A percentile compares a stretch with the other conserved stretches of the same genome.
Evolutionary conservation across 2,888 invertebrate genomes (phyloP).

Genomic region (Lithosia quadra): DNA sequence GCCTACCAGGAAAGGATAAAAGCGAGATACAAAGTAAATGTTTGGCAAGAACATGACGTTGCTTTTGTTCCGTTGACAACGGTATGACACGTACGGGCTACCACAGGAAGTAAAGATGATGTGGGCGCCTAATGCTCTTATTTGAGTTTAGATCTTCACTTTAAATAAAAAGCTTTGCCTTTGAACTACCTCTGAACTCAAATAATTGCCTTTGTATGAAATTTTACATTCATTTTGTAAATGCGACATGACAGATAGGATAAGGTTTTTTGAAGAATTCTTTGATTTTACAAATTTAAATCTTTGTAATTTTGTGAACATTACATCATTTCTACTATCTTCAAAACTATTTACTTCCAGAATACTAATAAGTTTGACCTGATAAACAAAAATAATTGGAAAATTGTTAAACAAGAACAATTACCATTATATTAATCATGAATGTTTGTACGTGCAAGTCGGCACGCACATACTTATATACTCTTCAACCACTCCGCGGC

Average conservation of each 20-base stretch:
- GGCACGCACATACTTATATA: too few species aligned
- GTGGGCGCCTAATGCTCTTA: conserved; percentile 43
- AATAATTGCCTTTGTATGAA: conserved; percentile 1
- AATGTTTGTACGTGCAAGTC: too few species aligned
- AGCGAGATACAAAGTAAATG: conserved; percentile 45
- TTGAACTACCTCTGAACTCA: conserved; percentile 28
- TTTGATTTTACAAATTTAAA: background rate
- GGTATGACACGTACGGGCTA: conserved; percentile 47
- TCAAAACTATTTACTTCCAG: background rate
- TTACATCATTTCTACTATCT: background rate
- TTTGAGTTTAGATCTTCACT: conserved; percentile 45
- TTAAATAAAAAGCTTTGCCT: conserved; percentile 29
- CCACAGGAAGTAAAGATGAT: conserved; percentile 46
- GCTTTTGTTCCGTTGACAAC: conserved; percentile 48
- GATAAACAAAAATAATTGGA: background rate
- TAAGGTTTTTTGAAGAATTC: background rate
- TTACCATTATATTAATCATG: background rate
- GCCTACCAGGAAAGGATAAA: conserved; percentile 36
- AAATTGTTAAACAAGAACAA: background rate
- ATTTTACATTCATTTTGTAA: background rate
- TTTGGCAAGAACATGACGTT: conserved; percentile 49
- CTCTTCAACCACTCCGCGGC: too few species aligned
- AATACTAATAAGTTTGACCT: background rate
- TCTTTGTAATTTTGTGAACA: background rate
- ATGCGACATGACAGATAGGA: background rate